A percentile compares a stretch with the other conserved stretches of the same genome.
Conservation (phyloP, 2,113 vertebrate genomes). For the Myotis davidii region DNA sequence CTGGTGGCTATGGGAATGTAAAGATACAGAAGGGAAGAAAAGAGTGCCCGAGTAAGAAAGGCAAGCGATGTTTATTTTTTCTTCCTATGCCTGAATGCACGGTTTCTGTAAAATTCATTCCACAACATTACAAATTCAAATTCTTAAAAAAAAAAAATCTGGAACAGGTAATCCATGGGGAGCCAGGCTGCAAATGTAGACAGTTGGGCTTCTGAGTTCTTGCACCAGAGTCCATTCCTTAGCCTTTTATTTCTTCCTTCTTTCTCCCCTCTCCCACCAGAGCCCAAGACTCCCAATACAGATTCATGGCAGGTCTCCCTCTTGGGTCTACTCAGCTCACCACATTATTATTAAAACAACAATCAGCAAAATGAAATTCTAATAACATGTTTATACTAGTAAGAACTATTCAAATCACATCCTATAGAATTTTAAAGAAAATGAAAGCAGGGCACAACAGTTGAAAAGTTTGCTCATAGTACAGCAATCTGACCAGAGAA, state of each 20-base stretch:
- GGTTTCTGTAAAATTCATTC: neutral
- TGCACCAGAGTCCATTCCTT: neutral
- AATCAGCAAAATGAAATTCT: neutral
- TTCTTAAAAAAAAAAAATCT: neutral
- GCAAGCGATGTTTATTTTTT: neutral
- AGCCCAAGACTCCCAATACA: neutral
- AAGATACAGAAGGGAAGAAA: neutral
- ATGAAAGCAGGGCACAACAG: neutral
- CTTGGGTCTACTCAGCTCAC: neutral
- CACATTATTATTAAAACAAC: neutral
- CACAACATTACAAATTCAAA: neutral
- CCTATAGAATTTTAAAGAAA: neutral
- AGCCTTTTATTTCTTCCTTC: neutral
- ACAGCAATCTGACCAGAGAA: neutral
- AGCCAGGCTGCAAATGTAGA: neutral
- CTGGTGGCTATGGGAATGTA: rapidly evolving
- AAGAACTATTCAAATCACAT: neutral
- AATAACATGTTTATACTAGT: neutral
- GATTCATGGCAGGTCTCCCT: neutral
- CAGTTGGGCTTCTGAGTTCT: neutral
- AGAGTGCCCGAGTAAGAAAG: neutral
- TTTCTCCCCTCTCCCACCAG: neutral
- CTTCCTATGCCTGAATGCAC: neutral
- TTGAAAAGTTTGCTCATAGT: neutral
- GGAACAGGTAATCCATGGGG: neutral